A percentile compares a stretch with the other conserved stretches of the same genome.
These are phyloP conservation scores for Caenorhabditis drosophilae DNA, from an alignment of 2,888 invertebrate species.

Conservation along the genomic window DNA sequence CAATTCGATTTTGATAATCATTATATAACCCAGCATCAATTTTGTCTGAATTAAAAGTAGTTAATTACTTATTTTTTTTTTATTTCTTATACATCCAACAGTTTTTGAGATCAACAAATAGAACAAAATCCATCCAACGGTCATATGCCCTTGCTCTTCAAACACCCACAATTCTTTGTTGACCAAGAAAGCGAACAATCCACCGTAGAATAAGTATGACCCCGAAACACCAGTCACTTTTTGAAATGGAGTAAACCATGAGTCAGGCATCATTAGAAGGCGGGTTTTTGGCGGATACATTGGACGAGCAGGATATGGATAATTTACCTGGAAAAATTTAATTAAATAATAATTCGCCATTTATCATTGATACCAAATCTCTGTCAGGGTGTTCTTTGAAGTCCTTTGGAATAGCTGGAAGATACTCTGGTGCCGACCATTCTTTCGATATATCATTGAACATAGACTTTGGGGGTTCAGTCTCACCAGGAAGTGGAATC, in stretches of 20 bases:
- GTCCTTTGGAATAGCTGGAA: conserved; percentile 65
- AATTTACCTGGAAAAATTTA: conserved; percentile 73
- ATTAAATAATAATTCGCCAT: neutral
- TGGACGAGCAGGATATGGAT: conserved; percentile 78
- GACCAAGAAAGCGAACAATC: conserved; percentile 81
- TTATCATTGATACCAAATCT: conserved; percentile 73
- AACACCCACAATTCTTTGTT: conserved; percentile 93
- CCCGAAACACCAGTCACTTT: conserved; percentile 86
- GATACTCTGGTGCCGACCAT: conserved; percentile 57
- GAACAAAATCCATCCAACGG: conserved; percentile 61
- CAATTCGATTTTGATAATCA: conserved; percentile 54
- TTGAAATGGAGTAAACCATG: conserved; percentile 93
- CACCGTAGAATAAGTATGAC: conserved; percentile 86
- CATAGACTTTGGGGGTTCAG: conserved; percentile 58
- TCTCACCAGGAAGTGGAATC: conserved; percentile 54
- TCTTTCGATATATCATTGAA: conserved; percentile 66
- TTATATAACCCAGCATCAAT: conserved; percentile 58
- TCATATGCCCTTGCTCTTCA: conserved; percentile 80
- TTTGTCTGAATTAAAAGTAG: conserved; percentile 44
- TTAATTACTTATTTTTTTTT: neutral
- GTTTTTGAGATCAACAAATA: conserved; percentile 61
- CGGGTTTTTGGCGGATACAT: conserved; percentile 81
- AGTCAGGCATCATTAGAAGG: conserved; percentile 88
- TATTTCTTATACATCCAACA: conserved; percentile 57
- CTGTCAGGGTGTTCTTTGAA: conserved; percentile 74